Evolutionary conservation across 1,140 invertebrate species (phyloP), one percentile per base, ranked within the genome.

Genomic region (Brachionus manjavacas): DNA sequence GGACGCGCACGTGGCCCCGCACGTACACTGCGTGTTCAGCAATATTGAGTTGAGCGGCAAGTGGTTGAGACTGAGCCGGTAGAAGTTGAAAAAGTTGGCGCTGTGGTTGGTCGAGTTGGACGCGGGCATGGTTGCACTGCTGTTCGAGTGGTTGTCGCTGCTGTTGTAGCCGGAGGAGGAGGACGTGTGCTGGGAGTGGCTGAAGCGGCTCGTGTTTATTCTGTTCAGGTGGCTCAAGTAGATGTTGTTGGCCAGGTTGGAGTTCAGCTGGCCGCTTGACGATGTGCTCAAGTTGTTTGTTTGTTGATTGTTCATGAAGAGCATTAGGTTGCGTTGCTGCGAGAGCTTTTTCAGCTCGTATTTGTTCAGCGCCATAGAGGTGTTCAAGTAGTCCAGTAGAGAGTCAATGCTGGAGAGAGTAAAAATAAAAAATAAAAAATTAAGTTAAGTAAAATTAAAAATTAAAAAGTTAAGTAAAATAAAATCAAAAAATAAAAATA

Each of bases 341-440:
- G 72, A 76, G 6, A 81, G 52, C 16, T 68, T 60, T 64, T 81
- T 81, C 1, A 81, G 52, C 23, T 81, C 79, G 35, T 81, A 68
- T 43, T 81, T 81, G 31, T 81, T 81, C 52, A 81, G 35, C 25
- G 35, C 35, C 79, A 81, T 81, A 16, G 79, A 81, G 11, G 52
- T 64, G 25, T 81, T 81, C 20, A 81, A 23, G 64, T 64, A 81
- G 39, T 81, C 79, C 14, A 81, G n/a, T n/a, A 81, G 14, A 9
- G 79, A 81, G 25, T 81, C 79, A 16, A 81, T 81, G 60, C 72
- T 31, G 4, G 28, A 31, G 0, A 31, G 4, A 31, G 28, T n/a
- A n/a, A n/a, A n/a, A n/a, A n/a, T n/a, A n/a, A n/a, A n/a, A n/a
- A n/a, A n/a, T n/a, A n/a, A n/a, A n/a, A n/a, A n/a, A n/a, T n/a